Evolutionary conservation across 2,888 invertebrate genomes (phyloP).

Genomic region (Rotaria macrura): DNA sequence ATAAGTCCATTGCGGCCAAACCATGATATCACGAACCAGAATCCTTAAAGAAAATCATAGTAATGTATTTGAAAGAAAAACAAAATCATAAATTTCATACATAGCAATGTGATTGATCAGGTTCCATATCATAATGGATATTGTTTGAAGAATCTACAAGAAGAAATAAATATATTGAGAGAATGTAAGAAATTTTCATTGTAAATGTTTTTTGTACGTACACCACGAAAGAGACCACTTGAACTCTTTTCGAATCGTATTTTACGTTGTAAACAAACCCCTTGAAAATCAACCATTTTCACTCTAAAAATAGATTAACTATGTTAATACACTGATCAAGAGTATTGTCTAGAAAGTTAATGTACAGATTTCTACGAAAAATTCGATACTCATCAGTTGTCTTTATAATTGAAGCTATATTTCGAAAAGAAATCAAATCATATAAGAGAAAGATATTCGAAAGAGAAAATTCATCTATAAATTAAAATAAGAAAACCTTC

Average conservation of each 20-base stretch:
- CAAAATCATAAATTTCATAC: not conserved
- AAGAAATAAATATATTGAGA: not conserved
- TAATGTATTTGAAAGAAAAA: too few relatives aligned
- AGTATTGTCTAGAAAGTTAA: too few relatives aligned
- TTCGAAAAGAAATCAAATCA: too few relatives aligned
- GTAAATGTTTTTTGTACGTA: too few relatives aligned
- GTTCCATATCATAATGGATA: not conserved
- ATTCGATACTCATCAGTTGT: too few relatives aligned
- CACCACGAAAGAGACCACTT: not conserved
- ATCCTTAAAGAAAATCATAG: not conserved
- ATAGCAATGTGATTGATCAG: not conserved
- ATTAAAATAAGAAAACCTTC: too few relatives aligned
- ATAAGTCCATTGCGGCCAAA: not conserved
- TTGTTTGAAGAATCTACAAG: not conserved
- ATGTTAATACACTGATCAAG: too few relatives aligned
- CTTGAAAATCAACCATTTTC: conserved; percentile 18
- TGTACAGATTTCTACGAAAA: too few relatives aligned
- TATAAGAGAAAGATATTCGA: too few relatives aligned
- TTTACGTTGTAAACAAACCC: not conserved
- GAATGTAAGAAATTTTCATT: too few relatives aligned
- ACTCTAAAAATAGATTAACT: not conserved
- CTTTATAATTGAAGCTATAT: too few relatives aligned
- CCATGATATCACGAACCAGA: not conserved
- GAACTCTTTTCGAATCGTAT: not conserved
- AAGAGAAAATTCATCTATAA: too few relatives aligned